Percentiles rank a stretch among this genome's conserved stretches.
Evolutionary conservation across 2,888 invertebrate species (phyloP).

Genomic region (Tenthredo scrophulariae): DNA sequence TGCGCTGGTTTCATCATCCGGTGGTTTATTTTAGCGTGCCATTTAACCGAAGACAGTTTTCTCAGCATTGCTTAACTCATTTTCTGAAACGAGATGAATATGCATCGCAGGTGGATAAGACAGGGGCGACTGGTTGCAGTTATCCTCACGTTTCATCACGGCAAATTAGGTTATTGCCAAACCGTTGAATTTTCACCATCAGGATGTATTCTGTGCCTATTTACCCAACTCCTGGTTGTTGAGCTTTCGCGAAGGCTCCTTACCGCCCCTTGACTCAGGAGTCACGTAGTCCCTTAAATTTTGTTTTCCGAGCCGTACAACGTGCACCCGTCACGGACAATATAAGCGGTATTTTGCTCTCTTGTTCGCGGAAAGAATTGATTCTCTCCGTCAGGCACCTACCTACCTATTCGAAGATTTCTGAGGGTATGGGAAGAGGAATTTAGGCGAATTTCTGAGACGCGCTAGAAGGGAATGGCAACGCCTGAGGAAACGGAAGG

Average conservation of each 20-base stretch:
- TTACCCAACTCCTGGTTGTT: conserved; percentile 13
- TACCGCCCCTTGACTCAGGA: conserved; percentile 14
- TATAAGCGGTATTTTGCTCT: conserved; percentile 19
- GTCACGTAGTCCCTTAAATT: conserved; percentile 34
- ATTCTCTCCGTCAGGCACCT: not conserved
- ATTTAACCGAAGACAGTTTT: not conserved
- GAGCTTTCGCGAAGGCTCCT: conserved; percentile 18
- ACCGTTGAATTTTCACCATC: conserved; percentile 18
- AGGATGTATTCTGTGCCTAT: conserved; percentile 26
- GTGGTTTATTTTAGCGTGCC: not conserved
- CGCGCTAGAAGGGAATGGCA: conserved; percentile 3
- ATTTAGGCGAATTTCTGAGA: conserved; percentile 23
- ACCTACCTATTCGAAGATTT: not conserved
- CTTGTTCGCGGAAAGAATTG: conserved; percentile 35
- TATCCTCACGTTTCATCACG: conserved; percentile 32
- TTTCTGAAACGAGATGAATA: not conserved
- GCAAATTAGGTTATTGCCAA: conserved; percentile 36
- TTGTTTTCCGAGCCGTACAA: conserved; percentile 39
- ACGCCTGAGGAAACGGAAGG: not conserved
- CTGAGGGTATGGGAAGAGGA: not conserved
- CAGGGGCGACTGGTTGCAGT: not conserved
- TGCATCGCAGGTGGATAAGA: conserved; percentile 3
- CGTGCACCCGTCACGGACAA: conserved; percentile 37
- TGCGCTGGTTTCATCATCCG: not conserved
- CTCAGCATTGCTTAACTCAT: not conserved